Conservation (phyloP, 1,140 invertebrate species). For the Formica selysi region DNA sequence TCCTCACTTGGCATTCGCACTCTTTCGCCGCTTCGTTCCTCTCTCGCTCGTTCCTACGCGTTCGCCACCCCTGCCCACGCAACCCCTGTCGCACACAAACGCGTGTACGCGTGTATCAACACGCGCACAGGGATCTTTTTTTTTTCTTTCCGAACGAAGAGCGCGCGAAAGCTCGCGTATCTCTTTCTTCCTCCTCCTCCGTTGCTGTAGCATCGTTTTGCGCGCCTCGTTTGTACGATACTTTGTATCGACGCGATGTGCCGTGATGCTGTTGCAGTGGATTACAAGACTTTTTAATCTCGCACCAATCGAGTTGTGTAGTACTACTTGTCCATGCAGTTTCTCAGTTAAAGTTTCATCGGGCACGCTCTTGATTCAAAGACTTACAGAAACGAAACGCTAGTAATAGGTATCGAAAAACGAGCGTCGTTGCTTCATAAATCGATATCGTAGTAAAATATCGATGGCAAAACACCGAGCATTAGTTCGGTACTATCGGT, state of each 20-base stretch:
- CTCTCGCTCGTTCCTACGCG: not conserved
- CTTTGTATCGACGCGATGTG: not conserved
- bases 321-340: not conserved
- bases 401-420: conserved; percentile 19
- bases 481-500: not conserved
- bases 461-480: not conserved
- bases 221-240: not conserved
- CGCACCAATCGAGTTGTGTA: not conserved
- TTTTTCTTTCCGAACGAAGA: not conserved
- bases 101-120: not conserved
- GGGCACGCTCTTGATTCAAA: conserved; percentile 3
- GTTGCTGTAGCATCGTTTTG: not conserved
- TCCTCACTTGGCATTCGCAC: not conserved
- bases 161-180: not conserved
- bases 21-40: conserved; percentile 11
- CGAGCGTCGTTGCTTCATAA: not conserved
- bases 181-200: not conserved
- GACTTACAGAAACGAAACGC: not conserved
- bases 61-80: not conserved
- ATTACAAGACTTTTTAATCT: conserved; percentile 25
- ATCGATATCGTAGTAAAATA: conserved; percentile 18
- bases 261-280: not conserved
- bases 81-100: not conserved
- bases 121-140: not conserved
- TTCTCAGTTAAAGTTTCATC: conserved; percentile 3